phyloP scores from a whole-genome alignment of 2,888 invertebrate genomes.

The Yponomeuta cagnagella region DNA sequence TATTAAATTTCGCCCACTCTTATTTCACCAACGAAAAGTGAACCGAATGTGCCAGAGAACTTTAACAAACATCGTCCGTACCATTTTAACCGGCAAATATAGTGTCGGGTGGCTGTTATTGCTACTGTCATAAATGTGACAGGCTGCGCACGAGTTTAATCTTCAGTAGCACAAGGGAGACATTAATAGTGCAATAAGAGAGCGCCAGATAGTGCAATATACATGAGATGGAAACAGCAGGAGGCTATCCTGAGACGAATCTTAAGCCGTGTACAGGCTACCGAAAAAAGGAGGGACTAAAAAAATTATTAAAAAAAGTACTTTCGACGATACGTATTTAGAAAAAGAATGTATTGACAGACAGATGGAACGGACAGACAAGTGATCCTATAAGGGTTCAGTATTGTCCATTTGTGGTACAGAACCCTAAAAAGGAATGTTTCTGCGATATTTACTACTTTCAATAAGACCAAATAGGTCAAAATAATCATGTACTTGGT shows the following conservation, averaged over 20 bases:
- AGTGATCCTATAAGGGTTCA: too few relatives aligned
- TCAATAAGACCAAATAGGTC: too few relatives aligned
- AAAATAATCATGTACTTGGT: too few relatives aligned
- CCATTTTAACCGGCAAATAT: conserved; percentile 28
- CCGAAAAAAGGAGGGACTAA: conserved; percentile 18
- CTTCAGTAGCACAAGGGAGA: conserved; percentile 52
- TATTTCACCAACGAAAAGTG: too few relatives aligned
- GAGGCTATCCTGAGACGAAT: conserved; percentile 30
- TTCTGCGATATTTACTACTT: too few relatives aligned
- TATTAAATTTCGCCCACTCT: too few relatives aligned
- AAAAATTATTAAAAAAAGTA: too few relatives aligned
- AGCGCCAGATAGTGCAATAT: conserved; percentile 35
- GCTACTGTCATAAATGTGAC: conserved; percentile 35
- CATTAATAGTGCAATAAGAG: conserved; percentile 57
- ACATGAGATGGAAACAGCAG: conserved; percentile 47
- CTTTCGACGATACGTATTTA: too few relatives aligned
- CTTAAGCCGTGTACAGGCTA: conserved; percentile 26
- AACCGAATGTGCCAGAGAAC: background rate
- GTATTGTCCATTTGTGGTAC: too few relatives aligned
- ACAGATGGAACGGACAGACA: too few relatives aligned
- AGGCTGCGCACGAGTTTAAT: conserved; percentile 51
- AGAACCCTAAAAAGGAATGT: too few relatives aligned
- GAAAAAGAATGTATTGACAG: too few relatives aligned
- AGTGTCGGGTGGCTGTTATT: conserved; percentile 38
- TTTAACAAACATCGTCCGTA: conserved; percentile 2